Base-by-base conservation (phyloP, 2,888 invertebrate species). In the Tricholauxania praeusta region DNA sequence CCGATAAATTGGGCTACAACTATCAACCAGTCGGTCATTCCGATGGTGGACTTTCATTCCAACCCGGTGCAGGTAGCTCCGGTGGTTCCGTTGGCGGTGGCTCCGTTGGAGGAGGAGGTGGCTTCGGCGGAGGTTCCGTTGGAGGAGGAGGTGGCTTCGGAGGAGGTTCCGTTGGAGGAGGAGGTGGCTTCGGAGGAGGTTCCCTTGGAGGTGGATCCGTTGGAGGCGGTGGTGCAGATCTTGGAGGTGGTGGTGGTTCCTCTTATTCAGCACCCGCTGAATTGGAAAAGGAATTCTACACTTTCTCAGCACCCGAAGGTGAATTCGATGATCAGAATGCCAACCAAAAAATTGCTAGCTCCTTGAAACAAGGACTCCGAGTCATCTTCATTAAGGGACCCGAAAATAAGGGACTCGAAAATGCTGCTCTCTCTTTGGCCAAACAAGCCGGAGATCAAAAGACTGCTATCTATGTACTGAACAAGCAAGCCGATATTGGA, bases 391-490 rank as follows among this genome's bases (percentile, higher is more conserved):
- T 86, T 57, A 86, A 84, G 80, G 85, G 85, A 59, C 85, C 84
- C 72, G 85, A 85, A 79, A 85, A 84, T 74, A 81, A 79, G 73
- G 85, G 81, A 1, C 71, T 85, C 59, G 84, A 84, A 76, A 80
- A 84, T 72, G 85, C 85, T 53, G 84, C 84, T 8, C 72, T 85
- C 60, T 80, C 83, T 65, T 72, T 85, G 74, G 85, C 85, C 22
- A 85, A 85, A 72, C 84, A 84, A 73, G 85, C 83, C 72, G 82
- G 81, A 47, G 81, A 86, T 51, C 85, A 87, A 47, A 79, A 83
- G 78, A 87, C 87, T 19, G 85, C 86, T 74, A 85, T 87, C 72
- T 87, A 87, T 76, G 86, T 87, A 2, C 81, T 87, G 22, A 83
- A 79, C 80, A 84, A 82, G 74, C 83, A 84, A 73, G 73, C 82